A percentile compares a stretch with the other conserved stretches of the same genome.
Conservation (phyloP, 2,113 vertebrate genomes). For the Oplegnathus fasciatus region DNA sequence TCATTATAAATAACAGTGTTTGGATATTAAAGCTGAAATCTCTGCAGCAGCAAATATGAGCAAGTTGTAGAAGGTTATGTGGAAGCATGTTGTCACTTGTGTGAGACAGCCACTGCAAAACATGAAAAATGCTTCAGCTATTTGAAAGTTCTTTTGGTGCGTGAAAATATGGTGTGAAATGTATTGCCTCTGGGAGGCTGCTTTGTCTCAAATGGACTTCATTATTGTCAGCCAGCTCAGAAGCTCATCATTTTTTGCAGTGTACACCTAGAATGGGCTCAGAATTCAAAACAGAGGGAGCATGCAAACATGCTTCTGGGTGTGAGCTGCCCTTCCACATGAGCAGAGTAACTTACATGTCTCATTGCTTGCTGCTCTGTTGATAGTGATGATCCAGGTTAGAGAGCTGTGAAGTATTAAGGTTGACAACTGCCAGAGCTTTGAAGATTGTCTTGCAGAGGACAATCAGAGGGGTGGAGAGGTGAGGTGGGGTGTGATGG, state of each 20-base stretch:
- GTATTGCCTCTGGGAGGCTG: background rate
- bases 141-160: background rate
- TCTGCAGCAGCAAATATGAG: background rate
- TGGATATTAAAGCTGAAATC: too few species aligned
- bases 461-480: conserved; percentile 55
- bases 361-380: conserved; percentile 11
- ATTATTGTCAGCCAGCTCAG: background rate
- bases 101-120: background rate
- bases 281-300: conserved; percentile 68
- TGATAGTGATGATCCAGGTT: conserved; percentile 34
- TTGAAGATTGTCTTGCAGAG: conserved; percentile 53
- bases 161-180: background rate
- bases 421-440: conserved; percentile 60
- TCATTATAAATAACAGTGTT: too few species aligned
- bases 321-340: conserved; percentile 27
- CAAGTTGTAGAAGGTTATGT: background rate
- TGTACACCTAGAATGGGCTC: conserved; percentile 8
- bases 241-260: conserved; percentile 54
- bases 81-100: background rate
- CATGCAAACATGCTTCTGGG: conserved; percentile 49
- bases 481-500: conserved; percentile 48
- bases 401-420: conserved; percentile 46
- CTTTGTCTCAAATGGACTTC: background rate
- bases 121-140: background rate
- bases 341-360: conserved; percentile 19